phyloP scores from a whole-genome alignment of 2,888 invertebrate species.

The Netelia melanura region DNA sequence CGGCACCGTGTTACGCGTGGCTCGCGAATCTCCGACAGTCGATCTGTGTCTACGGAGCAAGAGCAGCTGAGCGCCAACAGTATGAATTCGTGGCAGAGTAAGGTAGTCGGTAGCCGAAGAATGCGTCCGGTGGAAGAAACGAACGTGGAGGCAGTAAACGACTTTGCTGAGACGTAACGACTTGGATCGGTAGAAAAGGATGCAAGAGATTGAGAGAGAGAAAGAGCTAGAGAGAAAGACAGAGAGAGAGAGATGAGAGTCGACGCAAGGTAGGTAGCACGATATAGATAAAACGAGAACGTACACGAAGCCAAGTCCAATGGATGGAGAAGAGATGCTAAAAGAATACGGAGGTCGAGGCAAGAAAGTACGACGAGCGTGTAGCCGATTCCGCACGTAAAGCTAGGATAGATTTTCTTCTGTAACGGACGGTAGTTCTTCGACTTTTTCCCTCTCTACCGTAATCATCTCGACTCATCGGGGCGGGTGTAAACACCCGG shows the following conservation, averaged over 20 bases:
- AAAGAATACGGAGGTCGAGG: constrained; percentile 38
- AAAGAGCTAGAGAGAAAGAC: constrained; percentile 18
- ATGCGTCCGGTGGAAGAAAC: constrained; percentile 64
- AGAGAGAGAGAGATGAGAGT: constrained; percentile 27
- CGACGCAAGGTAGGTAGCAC: constrained; percentile 8
- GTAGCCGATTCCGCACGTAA: constrained; percentile 43
- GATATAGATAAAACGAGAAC: constrained; percentile 44
- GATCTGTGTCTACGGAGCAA: constrained; percentile 30
- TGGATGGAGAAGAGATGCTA: constrained; percentile 34
- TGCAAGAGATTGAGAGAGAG: constrained; percentile 17
- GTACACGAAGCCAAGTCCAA: constrained; percentile 26
- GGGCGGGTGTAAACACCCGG: constrained; percentile 76
- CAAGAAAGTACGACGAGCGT: constrained; percentile 47
- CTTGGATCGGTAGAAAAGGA: constrained; percentile 63
- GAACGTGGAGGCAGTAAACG: constrained; percentile 68
- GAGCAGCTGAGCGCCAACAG: constrained; percentile 19
- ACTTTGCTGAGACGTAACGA: constrained; percentile 73
- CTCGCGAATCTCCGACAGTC: constrained; percentile 45
- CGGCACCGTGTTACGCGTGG: constrained; percentile 50
- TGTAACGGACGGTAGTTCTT: constrained; percentile 37
- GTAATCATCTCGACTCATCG: constrained; percentile 80
- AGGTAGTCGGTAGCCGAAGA: constrained; percentile 64
- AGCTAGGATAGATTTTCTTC: constrained; percentile 36
- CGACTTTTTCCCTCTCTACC: constrained; percentile 42
- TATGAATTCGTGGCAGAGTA: constrained; percentile 64